phyloP scores from a whole-genome alignment of 2,888 invertebrate genomes.

The Ceriagrion tenellum region DNA sequence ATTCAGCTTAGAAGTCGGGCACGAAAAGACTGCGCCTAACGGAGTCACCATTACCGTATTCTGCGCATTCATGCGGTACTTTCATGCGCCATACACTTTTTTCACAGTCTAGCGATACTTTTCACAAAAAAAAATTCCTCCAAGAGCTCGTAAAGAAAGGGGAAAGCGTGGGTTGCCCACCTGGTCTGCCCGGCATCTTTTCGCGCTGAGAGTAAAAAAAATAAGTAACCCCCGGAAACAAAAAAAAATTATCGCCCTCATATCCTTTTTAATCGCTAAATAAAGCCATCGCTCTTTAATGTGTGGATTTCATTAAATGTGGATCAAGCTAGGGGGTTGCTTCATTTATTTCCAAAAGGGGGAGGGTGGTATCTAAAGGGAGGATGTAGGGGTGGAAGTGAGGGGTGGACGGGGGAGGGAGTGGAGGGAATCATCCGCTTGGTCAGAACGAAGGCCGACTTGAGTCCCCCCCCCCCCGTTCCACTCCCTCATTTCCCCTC shows the following conservation, averaged over 20 bases:
- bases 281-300: background rate
- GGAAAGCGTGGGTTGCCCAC: background rate
- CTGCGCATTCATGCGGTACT: background rate
- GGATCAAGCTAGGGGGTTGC: background rate
- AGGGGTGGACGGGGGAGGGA: background rate
- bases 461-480: background rate
- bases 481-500: background rate
- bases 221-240: background rate
- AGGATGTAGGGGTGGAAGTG: background rate
- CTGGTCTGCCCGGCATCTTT: background rate
- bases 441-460: background rate
- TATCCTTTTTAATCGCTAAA: background rate
- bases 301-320: constrained; percentile 12
- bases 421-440: background rate
- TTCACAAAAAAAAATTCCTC: background rate
- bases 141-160: background rate
- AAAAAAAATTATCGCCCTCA: background rate
- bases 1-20: background rate
- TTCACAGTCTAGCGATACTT: background rate
- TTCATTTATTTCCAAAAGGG: background rate
- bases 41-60: background rate
- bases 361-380: background rate
- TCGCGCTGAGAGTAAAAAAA: background rate
- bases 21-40: background rate
- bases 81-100: background rate